Conservation (phyloP, 2,888 invertebrate genomes). For the Pachydiplax longipennis region DNA sequence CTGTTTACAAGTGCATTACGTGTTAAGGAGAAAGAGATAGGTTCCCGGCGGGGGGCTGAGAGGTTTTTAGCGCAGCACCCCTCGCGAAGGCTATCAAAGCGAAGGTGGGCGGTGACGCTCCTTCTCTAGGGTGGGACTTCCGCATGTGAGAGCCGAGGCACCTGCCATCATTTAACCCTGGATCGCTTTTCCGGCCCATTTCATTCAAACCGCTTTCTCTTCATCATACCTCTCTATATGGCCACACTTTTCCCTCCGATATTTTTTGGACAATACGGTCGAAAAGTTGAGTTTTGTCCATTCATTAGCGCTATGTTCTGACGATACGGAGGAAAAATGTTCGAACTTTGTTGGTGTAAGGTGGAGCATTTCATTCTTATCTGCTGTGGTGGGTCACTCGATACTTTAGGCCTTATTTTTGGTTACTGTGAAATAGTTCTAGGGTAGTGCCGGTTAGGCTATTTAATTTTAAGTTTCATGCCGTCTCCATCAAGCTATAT, state of each 20-base stretch:
- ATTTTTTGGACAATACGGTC: no score
- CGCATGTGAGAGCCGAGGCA: constrained; percentile 5
- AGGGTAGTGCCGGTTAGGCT: no score
- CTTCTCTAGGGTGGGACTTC: not conserved
- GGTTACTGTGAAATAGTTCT: no score
- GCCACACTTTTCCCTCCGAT: not conserved
- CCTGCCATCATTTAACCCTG: constrained; percentile 20
- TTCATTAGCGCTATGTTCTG: no score
- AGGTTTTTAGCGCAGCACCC: not conserved
- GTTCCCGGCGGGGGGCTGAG: not conserved
- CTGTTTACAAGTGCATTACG: constrained; percentile 41
- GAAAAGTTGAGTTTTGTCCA: no score
- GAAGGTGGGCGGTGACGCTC: not conserved
- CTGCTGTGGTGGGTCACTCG: no score
- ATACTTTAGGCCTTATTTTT: no score
- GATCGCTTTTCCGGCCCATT: constrained; percentile 18
- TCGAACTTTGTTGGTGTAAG: no score
- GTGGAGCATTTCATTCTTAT: no score
- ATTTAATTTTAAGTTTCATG: no score
- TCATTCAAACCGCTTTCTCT: not conserved
- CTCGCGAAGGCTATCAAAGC: not conserved
- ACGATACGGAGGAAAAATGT: no score
- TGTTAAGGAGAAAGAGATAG: constrained; percentile 5
- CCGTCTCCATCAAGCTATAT: no score
- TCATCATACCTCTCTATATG: not conserved